Percentiles rank a stretch among this genome's conserved stretches.
Conservation (phyloP, 2,797 vertebrate genomes). For the Mus spretus region DNA sequence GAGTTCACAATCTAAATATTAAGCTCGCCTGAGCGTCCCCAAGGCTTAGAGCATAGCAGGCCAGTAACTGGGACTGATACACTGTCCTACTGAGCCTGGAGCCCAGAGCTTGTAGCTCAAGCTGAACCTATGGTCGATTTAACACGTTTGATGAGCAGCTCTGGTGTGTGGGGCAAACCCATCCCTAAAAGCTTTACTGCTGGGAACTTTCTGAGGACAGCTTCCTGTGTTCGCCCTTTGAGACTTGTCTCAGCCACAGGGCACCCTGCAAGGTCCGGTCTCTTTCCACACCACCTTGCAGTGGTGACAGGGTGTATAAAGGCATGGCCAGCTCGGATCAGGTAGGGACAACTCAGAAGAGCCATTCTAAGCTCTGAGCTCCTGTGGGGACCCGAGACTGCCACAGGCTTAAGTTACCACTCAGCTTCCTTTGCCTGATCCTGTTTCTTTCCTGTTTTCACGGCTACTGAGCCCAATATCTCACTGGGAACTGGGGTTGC, state of each 20-base stretch:
- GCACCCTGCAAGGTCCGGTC: background rate
- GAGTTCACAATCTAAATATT: background rate
- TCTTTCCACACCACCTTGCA: conserved; percentile 3
- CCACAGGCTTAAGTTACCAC: background rate
- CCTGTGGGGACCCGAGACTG: background rate
- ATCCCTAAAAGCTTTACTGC: background rate
- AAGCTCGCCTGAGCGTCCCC: conserved; percentile 20
- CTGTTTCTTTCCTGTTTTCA: background rate
- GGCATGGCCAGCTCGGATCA: background rate
- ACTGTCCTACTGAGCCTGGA: background rate
- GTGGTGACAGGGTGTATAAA: background rate
- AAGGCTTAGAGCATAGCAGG: conserved; percentile 5
- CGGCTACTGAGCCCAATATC: background rate
- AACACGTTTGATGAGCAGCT: background rate
- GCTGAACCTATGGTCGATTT: background rate
- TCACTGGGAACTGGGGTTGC: background rate
- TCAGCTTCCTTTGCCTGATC: background rate
- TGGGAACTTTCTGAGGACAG: background rate
- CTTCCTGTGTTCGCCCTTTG: background rate
- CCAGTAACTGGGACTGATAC: background rate
- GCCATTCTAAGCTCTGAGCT: conserved; percentile 4
- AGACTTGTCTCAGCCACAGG: conserved; percentile 11
- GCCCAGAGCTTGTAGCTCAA: background rate
- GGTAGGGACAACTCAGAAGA: background rate
- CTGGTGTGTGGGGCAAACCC: background rate